These are phyloP conservation scores for Drosophila orena DNA, from an alignment of 1,140 invertebrate species.

Conservation along the genomic window DNA sequence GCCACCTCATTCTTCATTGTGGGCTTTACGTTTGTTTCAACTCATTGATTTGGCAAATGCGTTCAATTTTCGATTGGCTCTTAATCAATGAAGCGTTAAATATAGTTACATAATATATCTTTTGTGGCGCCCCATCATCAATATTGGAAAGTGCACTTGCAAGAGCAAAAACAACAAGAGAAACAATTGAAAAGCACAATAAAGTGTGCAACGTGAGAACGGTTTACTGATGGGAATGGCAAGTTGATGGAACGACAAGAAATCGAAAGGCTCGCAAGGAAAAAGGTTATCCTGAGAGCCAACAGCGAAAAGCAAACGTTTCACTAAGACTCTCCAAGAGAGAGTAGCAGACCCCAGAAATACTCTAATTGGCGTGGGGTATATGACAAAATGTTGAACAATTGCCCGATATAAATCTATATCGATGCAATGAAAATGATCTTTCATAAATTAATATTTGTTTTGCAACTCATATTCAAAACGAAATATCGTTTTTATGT, in stretches of 20 bases:
- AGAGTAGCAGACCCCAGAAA: slow-evolving; percentile 11
- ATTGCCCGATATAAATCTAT: no score
- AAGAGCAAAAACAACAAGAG: slow-evolving; percentile 24
- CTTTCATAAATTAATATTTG: no score
- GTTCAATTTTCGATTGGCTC: slow-evolving; percentile 44
- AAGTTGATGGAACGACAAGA: background rate
- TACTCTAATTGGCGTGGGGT: background rate
- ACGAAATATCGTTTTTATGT: no score
- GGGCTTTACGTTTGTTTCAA: slow-evolving; percentile 23
- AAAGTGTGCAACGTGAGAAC: slow-evolving; percentile 54
- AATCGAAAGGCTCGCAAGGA: no score
- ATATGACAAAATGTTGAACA: no score
- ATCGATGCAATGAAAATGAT: no score
- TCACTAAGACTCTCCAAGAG: slow-evolving; percentile 19
- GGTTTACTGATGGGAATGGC: slow-evolving; percentile 23
- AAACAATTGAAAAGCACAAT: slow-evolving; percentile 52
- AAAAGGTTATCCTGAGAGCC: slow-evolving; percentile 38
- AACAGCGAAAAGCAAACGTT: slow-evolving; percentile 49
- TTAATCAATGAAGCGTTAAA: slow-evolving; percentile 62
- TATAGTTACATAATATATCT: slow-evolving; percentile 42
- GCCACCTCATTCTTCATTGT: slow-evolving; percentile 16
- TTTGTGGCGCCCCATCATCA: slow-evolving; percentile 49
- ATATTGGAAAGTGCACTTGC: slow-evolving; percentile 49
- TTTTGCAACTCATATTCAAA: no score
- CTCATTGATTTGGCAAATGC: slow-evolving; percentile 52